Conservation (phyloP, 2,797 vertebrate species). For the Tympanoctomys barrerae region DNA sequence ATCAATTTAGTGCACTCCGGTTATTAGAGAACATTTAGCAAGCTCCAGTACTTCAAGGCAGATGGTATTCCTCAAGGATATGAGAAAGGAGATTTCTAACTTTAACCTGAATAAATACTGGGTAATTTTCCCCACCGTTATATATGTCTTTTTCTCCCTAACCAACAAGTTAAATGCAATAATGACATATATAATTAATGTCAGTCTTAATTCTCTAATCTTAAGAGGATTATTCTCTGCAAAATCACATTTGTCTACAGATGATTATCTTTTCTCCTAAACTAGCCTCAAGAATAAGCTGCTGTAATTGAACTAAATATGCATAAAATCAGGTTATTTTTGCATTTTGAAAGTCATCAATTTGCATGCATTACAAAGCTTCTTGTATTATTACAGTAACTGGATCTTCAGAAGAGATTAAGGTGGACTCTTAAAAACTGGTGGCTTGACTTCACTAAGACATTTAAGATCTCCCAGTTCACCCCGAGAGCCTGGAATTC, state of each 20-base stretch:
- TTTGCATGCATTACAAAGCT: conserved; percentile 70
- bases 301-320: conserved; percentile 86
- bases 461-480: not conserved
- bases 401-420: conserved; percentile 42
- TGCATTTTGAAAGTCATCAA: conserved; percentile 79
- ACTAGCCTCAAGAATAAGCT: conserved; percentile 83
- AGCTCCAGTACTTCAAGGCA: conserved; percentile 67
- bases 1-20: conserved; percentile 13
- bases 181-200: conserved; percentile 85
- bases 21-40: conserved; percentile 65
- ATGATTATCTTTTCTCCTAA: conserved; percentile 85
- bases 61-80: conserved; percentile 65
- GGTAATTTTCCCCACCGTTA: conserved; percentile 79
- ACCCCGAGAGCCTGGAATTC: not conserved
- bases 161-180: conserved; percentile 76
- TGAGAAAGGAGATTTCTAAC: conserved; percentile 71
- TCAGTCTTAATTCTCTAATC: conserved; percentile 84
- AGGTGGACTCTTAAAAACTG: not conserved
- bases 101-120: conserved; percentile 79
- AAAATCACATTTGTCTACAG: conserved; percentile 85
- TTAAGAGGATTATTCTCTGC: conserved; percentile 80
- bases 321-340: conserved; percentile 80
- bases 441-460: not conserved
- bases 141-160: conserved; percentile 75
- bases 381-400: not conserved